These are phyloP conservation scores for Lepas anatifera DNA, from an alignment of 2,888 invertebrate species.

Conservation along the genomic window DNA sequence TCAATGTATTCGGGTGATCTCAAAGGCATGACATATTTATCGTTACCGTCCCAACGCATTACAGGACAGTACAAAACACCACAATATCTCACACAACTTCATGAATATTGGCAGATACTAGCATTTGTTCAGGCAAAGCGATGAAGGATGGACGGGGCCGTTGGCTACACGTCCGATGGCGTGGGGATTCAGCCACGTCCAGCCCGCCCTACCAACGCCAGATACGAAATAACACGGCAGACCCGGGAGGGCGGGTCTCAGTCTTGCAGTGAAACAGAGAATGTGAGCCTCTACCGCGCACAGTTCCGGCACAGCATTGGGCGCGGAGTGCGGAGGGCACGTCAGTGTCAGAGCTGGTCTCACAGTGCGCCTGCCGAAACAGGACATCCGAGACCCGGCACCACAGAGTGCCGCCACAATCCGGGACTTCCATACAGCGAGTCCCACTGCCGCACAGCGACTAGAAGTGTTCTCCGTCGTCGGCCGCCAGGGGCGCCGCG, in stretches of 20 bases:
- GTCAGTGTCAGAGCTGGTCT: background rate
- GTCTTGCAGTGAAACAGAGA: no score
- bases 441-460: background rate
- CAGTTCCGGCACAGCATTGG: no score
- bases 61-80: background rate
- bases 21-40: no score
- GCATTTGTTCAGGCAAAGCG: background rate
- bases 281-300: no score
- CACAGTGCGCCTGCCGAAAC: background rate
- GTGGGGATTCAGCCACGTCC: background rate
- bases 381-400: background rate
- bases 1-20: no score
- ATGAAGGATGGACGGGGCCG: background rate
- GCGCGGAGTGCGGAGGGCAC: background rate
- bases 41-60: no score
- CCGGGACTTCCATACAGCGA: background rate
- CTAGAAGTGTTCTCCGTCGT: background rate
- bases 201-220: no score
- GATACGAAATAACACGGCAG: no score
- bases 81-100: background rate
- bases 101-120: background rate
- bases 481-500: background rate
- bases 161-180: background rate
- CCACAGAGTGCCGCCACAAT: background rate
- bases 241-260: background rate